Conservation (phyloP, 2,888 invertebrate genomes). For the Clostera curtula region DNA sequence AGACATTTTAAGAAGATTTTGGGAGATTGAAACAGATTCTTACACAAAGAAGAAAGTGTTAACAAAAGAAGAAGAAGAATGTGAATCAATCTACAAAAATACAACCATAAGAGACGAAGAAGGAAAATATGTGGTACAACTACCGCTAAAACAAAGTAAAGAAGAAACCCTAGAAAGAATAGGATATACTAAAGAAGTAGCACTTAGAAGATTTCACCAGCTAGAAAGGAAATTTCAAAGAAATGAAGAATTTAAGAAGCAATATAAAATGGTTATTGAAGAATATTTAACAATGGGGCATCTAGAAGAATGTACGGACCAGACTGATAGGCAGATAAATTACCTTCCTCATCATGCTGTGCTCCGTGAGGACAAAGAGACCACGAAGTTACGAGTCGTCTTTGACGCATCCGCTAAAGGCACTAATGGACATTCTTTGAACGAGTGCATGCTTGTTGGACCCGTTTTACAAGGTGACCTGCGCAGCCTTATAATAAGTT, state of each 20-base stretch:
- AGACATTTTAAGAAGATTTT: no score
- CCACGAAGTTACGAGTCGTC: constrained; percentile 9
- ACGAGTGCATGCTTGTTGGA: no score
- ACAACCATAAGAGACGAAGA: no score
- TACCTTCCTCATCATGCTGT: constrained; percentile 9
- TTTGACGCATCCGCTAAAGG: constrained; percentile 6
- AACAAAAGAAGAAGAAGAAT: no score
- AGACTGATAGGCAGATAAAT: neutral
- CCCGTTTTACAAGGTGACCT: no score
- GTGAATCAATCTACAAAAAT: no score
- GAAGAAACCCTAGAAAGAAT: constrained; percentile 4
- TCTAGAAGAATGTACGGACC: neutral
- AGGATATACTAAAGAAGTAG: constrained; percentile 12
- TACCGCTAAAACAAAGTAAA: constrained; percentile 1
- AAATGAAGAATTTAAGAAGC: neutral
- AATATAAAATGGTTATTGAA: constrained; percentile 1
- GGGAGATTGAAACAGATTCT: no score
- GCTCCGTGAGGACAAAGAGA: constrained; percentile 12
- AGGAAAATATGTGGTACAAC: constrained; percentile 2
- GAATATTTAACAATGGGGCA: constrained; percentile 4
- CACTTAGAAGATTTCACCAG: constrained; percentile 12
- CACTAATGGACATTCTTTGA: constrained; percentile 10
- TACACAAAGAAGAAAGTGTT: no score
- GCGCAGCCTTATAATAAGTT: no score
- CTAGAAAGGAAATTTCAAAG: constrained; percentile 5